These are phyloP conservation scores for Coreoperca whiteheadi DNA, from an alignment of 2,113 vertebrate species.

Conservation along the genomic window DNA sequence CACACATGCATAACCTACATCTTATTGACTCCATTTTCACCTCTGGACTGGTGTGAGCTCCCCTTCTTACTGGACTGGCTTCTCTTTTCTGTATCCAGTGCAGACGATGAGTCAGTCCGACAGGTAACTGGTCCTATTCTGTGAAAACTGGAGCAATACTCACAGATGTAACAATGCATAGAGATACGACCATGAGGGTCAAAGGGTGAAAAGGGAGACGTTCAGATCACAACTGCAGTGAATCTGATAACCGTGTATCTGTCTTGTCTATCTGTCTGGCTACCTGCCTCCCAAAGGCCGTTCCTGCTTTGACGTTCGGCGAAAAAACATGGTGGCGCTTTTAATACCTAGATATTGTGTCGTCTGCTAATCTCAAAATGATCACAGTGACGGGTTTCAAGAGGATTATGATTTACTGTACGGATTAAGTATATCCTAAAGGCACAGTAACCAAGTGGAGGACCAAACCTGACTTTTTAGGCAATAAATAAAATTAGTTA, in stretches of 20 bases:
- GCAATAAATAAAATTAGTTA: neutral
- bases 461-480: constrained; percentile 19
- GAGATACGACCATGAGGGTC: constrained; percentile 65
- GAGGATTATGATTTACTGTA: constrained; percentile 14
- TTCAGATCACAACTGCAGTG: constrained; percentile 76
- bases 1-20: constrained; percentile 76
- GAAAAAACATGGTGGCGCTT: constrained; percentile 21
- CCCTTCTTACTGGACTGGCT: constrained; percentile 47
- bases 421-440: neutral
- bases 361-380: constrained; percentile 28
- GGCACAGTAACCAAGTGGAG: neutral
- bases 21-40: constrained; percentile 77
- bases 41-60: constrained; percentile 46
- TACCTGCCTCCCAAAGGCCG: constrained; percentile 70
- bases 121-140: constrained; percentile 45
- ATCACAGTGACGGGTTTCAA: constrained; percentile 24
- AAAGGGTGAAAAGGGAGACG: constrained; percentile 66
- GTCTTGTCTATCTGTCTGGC: constrained; percentile 64
- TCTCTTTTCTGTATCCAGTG: constrained; percentile 48
- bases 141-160: constrained; percentile 75
- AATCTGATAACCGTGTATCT: constrained; percentile 66
- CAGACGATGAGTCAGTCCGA: constrained; percentile 53
- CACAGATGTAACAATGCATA: constrained; percentile 73
- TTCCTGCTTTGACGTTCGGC: constrained; percentile 54
- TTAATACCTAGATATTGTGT: constrained; percentile 35